Evolutionary conservation across 1,140 invertebrate genomes (phyloP).

Genomic region (Venustaconcha ellipsiformis): DNA sequence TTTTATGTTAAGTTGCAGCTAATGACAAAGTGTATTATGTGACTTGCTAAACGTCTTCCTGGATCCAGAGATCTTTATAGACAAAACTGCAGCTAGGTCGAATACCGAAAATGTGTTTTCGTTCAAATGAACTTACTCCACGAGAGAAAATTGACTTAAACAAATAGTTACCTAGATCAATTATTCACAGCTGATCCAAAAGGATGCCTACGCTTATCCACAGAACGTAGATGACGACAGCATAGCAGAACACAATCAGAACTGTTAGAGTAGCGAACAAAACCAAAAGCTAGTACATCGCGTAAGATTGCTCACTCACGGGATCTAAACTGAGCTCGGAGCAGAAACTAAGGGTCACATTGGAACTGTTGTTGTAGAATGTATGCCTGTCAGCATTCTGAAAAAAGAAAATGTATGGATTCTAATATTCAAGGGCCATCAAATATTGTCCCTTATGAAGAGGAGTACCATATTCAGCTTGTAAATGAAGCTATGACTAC

Average conservation of each 20-base stretch:
- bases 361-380: slow-evolving; percentile 66
- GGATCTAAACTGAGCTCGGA: slow-evolving; percentile 54
- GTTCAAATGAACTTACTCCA: no score
- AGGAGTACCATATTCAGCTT: not conserved
- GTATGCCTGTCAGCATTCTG: slow-evolving; percentile 62
- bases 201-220: slow-evolving; percentile 72
- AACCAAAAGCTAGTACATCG: slow-evolving; percentile 71
- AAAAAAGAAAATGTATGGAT: slow-evolving; percentile 2
- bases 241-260: slow-evolving; percentile 73
- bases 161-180: no score
- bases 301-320: slow-evolving; percentile 56
- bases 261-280: slow-evolving; percentile 71
- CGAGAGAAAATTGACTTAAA: no score
- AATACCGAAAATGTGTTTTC: no score
- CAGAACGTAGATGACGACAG: slow-evolving; percentile 72
- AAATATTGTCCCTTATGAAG: no score
- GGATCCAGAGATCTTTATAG: no score
- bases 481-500: not conserved
- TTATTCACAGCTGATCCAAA: slow-evolving; percentile 38
- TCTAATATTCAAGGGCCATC: no score
- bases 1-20: no score
- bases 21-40: no score
- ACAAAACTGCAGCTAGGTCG: no score
- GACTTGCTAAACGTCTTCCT: no score
- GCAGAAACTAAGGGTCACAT: slow-evolving; percentile 67